These are phyloP conservation scores for Calameuta pallipes DNA, from an alignment of 2,888 invertebrate species.

Conservation along the genomic window DNA sequence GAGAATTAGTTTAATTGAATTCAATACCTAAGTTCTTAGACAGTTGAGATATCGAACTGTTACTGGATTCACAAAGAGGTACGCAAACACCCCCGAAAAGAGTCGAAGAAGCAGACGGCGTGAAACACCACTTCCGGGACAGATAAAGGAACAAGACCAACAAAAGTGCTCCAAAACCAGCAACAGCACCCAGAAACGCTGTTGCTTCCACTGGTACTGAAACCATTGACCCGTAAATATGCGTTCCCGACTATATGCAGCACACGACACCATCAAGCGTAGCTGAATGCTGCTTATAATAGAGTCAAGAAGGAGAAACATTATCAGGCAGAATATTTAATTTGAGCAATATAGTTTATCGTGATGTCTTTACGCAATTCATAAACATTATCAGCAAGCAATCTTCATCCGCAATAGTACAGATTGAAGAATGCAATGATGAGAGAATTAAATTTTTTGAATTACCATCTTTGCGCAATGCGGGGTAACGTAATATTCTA, in stretches of 20 bases:
- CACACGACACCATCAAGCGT: neutral
- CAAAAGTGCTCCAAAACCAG: slow-evolving; percentile 84
- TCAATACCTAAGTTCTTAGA: slow-evolving; percentile 59
- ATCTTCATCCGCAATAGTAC: neutral
- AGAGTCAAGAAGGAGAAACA: neutral
- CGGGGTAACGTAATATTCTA: slow-evolving; percentile 16
- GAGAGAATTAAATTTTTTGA: neutral
- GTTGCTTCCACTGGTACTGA: slow-evolving; percentile 84
- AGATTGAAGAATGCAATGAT: neutral
- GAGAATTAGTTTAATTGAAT: neutral
- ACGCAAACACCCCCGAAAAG: slow-evolving; percentile 67
- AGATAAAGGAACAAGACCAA: slow-evolving; percentile 89
- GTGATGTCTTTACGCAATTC: neutral
- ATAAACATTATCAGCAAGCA: neutral
- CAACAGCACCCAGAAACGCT: slow-evolving; percentile 88
- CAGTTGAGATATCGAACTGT: slow-evolving; percentile 54
- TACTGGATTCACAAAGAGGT: slow-evolving; percentile 60
- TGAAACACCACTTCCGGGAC: slow-evolving; percentile 82
- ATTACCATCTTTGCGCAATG: slow-evolving; percentile 25
- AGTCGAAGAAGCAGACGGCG: slow-evolving; percentile 65
- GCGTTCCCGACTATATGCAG: neutral
- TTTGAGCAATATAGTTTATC: neutral
- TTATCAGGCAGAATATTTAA: neutral
- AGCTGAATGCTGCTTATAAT: neutral
- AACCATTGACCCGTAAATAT: slow-evolving; percentile 40